These are phyloP conservation scores for Pseudocheirus occidentalis DNA, from an alignment of 2,797 vertebrate genomes.

Conservation along the genomic window DNA sequence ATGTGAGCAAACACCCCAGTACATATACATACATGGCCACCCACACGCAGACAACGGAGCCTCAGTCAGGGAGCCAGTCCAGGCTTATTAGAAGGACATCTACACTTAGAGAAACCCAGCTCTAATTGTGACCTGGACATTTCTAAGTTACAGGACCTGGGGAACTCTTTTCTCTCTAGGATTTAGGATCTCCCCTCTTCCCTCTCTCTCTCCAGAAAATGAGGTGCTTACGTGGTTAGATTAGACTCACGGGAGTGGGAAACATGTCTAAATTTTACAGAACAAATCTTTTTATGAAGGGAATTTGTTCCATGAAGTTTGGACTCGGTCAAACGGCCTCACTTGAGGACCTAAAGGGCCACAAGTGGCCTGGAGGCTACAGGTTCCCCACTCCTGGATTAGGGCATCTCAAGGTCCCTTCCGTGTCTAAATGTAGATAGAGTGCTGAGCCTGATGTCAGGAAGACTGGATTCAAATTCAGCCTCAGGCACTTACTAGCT, in stretches of 20 bases:
- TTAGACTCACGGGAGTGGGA: background rate
- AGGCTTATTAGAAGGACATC: background rate
- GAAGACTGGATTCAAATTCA: background rate
- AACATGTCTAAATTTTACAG: too few relatives aligned
- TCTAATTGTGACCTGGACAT: background rate
- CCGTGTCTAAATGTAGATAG: background rate
- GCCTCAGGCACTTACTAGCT: background rate
- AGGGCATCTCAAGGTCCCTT: background rate
- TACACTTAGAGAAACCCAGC: background rate
- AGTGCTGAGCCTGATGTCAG: background rate
- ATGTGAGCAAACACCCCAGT: background rate
- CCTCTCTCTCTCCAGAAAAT: background rate
- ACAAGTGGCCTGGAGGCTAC: too few relatives aligned
- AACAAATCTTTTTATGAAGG: too few relatives aligned
- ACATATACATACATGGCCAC: background rate
- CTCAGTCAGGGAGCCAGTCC: background rate
- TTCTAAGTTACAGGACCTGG: background rate
- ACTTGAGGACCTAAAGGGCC: too few relatives aligned
- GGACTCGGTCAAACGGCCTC: too few relatives aligned
- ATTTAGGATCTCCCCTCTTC: background rate
- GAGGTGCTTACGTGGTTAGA: background rate
- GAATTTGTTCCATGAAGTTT: too few relatives aligned
- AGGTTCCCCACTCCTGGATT: too few relatives aligned
- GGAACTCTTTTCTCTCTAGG: background rate
- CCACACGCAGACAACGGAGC: background rate